Evolutionary conservation across 2,888 invertebrate species (phyloP), one percentile per base, ranked within the genome.

Genomic region (Lasioglossum lativentre): DNA sequence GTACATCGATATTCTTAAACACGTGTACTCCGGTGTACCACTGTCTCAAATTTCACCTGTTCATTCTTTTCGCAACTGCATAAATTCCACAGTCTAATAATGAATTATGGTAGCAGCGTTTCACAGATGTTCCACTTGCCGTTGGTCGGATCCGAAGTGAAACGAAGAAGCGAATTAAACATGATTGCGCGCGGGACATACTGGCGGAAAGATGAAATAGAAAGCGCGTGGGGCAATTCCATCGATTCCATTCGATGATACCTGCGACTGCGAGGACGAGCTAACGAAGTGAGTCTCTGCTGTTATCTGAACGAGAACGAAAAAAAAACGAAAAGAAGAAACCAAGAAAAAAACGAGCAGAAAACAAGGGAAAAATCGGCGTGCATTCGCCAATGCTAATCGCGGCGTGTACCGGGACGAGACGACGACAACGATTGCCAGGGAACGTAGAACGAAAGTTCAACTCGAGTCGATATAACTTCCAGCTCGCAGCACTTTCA

Each of bases 381-480:
- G 76, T 38, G 68, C 68, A 76, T 45, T 66, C 52, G 70, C 27
- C 52, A 68, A 77, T 81, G 80, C 75, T 80, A 85, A 86, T 85
- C 78, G 74, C 42, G 14, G 77, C 81, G 77, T 47, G 78, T 63
- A 59, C 66, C 70, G 47, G 68, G 52, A 47, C 23, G 19, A 19
- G 34, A 34, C 19, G 47, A 23, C 47, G 27, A 79, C 38, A 34
- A 66, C 75, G 74, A 79, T 79, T 72, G 72, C 72, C 38, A 52
- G 8, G 47, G 72, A 52, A 52, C 40, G 52, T 75, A 45, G 34
- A 71, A 78, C 74, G 76, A 79, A 82, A 86, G 82, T 86, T 86
- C 75, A 45, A 77, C 52, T 68, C 34, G 77, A 82, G 86, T 77
- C 86, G 86, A 86, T 86, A 82, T 86, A 86, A 86, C 82, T 86